Evolutionary conservation across 2,797 vertebrate species (phyloP).

Genomic region (Tenualosa ilisha): DNA sequence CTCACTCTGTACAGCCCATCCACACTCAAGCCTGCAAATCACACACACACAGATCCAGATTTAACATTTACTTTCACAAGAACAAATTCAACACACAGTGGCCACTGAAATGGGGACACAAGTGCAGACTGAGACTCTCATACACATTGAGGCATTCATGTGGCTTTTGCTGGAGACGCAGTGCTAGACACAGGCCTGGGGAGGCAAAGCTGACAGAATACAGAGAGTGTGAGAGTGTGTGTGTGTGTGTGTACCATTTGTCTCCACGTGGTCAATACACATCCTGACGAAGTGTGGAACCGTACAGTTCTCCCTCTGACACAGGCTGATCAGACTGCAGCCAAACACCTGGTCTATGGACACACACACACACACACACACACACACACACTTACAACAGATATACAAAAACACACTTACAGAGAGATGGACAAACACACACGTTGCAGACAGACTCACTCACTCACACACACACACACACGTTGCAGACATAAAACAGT

Average conservation of each 20-base stretch:
- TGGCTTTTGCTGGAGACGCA: too few species aligned
- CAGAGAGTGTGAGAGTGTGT: too few species aligned
- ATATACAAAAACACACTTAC: too few species aligned
- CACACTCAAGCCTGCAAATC: constrained; percentile 79
- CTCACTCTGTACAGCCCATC: constrained; percentile 97
- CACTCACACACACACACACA: not conserved
- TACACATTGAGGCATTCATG: too few species aligned
- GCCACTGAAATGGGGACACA: too few species aligned
- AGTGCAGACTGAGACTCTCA: too few species aligned
- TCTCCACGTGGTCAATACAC: constrained; percentile 96
- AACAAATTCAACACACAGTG: too few species aligned
- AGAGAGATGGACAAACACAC: too few species aligned
- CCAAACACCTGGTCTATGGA: constrained; percentile 96
- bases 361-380: constrained; percentile 39
- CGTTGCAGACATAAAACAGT: not conserved
- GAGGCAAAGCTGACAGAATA: too few species aligned
- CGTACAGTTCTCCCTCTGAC: constrained; percentile 90
- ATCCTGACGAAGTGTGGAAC: constrained; percentile 92
- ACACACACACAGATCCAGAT: not conserved
- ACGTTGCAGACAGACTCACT: too few species aligned
- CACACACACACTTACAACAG: not conserved
- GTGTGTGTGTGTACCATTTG: constrained; percentile 74
- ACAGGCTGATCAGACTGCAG: constrained; percentile 89
- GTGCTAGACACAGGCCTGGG: not conserved
- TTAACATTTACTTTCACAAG: too few species aligned